Base-by-base conservation (phyloP, 2,888 invertebrate species). In the Andrena fulva region DNA sequence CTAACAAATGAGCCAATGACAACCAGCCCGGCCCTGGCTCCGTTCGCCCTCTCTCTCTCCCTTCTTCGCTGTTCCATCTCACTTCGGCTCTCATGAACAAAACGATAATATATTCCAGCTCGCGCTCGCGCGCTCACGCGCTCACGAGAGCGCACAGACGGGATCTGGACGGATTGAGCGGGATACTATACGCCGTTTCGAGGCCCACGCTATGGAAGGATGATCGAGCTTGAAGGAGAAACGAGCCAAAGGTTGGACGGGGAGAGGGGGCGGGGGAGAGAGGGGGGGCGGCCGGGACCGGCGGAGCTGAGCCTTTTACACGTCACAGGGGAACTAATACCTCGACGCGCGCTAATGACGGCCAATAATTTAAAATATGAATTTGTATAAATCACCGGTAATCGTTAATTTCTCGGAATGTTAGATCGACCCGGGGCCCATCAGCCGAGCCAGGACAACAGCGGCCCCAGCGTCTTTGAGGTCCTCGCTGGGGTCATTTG, bases 1-100 rank as follows among this genome's bases (percentile, higher is more conserved):
- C 92, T 93, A 93, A 94, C 93, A 94, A 94, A 94, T 94, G 93
- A 94, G 93, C 93, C 94, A 93, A 94, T 93, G 94, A 93, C 94
- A 93, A 93, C 93, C 93, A 91, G 90, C 93, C 91, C 91, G 90
- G 89, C 89, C 75, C 87, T 88, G 86, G 84, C 87, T 87, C 87
- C 80, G 85, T 81, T 87, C 88, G 85, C 85, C 16, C 42, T 42
- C 42, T 42, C 42, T 79, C 86, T 84, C 88, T 81, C 68, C 69
- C 85, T 82, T 82, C 72, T 69, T 86, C 78, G 77, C 77, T 81
- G 85, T 84, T 87, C 86, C 80, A 85, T 86, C 89, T 86, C 88
- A 77, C 79, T 84, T 83, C 78, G 77, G 70, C 87, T 88, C 85
- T 80, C 85, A 90, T 89, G 93, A 94, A 93, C 93, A 93, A 93